These are phyloP conservation scores for Hozukius guyotensis DNA, from an alignment of 2,797 vertebrate genomes.

Conservation along the genomic window DNA sequence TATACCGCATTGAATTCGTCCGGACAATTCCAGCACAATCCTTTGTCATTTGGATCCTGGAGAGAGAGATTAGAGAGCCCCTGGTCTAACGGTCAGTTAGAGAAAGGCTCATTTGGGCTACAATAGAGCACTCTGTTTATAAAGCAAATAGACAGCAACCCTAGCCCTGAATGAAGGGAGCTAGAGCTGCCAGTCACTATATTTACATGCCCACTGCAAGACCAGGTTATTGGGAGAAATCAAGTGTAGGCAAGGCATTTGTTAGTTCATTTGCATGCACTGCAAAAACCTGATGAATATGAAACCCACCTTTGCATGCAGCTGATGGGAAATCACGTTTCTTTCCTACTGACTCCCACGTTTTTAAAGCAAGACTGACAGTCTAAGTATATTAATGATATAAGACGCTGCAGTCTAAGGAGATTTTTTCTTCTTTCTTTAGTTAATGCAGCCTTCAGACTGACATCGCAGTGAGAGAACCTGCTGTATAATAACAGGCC, in stretches of 20 bases:
- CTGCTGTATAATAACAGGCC: neutral
- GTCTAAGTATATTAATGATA: neutral
- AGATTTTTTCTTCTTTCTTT: neutral
- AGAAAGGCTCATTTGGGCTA: slow-evolving; percentile 23
- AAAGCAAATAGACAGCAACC: slow-evolving; percentile 43
- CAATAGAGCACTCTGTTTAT: slow-evolving; percentile 43
- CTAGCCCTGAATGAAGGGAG: slow-evolving; percentile 18
- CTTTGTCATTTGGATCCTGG: slow-evolving; percentile 28
- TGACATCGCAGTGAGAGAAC: neutral
- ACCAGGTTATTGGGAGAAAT: slow-evolving; percentile 13
- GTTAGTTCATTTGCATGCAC: neutral
- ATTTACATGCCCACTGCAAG: neutral
- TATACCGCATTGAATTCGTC: neutral
- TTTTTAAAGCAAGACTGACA: neutral
- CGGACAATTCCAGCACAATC: neutral
- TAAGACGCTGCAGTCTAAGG: neutral
- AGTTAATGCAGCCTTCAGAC: neutral
- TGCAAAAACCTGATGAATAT: neutral
- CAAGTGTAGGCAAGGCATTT: neutral
- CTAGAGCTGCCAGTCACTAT: slow-evolving; percentile 22
- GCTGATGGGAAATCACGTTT: neutral
- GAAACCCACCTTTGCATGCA: neutral
- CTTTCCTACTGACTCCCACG: neutral
- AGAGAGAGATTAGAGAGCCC: slow-evolving; percentile 28
- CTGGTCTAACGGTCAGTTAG: neutral